A percentile compares a stretch with the other conserved stretches of the same genome.
Evolutionary conservation across 2,888 invertebrate genomes (phyloP).

Genomic region (Helicoverpa assulta): DNA sequence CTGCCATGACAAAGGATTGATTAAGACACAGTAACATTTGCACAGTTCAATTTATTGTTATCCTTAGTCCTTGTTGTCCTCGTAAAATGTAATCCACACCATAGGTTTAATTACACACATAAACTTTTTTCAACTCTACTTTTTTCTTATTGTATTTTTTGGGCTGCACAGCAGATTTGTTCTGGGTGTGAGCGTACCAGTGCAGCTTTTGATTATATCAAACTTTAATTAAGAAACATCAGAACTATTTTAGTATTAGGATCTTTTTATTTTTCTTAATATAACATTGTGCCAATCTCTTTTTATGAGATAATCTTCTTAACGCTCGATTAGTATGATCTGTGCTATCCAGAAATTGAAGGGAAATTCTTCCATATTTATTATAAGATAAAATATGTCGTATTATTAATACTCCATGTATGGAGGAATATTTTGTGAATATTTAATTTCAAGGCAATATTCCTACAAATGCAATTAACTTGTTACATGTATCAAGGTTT

Average conservation of each 20-base stretch:
- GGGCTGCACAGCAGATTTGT: no score
- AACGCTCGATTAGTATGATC: not conserved
- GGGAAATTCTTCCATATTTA: constrained; percentile 10
- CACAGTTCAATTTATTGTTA: no score
- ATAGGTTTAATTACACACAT: no score
- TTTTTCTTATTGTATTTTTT: no score
- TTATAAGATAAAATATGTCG: constrained; percentile 5
- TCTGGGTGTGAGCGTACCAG: constrained; percentile 12
- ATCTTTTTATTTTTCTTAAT: constrained; percentile 29
- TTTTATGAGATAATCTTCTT: not conserved
- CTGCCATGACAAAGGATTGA: no score
- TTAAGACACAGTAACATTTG: no score
- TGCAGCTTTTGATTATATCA: constrained; percentile 23
- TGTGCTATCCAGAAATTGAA: not conserved
- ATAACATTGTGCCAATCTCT: constrained; percentile 43
- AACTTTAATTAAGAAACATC: constrained; percentile 34
- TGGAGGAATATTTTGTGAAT: constrained; percentile 18
- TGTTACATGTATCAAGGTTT: constrained; percentile 3
- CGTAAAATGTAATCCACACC: no score
- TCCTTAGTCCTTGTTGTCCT: no score
- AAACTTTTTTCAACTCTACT: no score
- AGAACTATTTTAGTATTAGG: constrained; percentile 33
- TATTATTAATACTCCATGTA: not conserved
- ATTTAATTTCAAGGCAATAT: constrained; percentile 17
- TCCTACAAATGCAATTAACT: constrained; percentile 13